Conservation (phyloP, 1,140 invertebrate genomes). For the Drosophila truncata region DNA sequence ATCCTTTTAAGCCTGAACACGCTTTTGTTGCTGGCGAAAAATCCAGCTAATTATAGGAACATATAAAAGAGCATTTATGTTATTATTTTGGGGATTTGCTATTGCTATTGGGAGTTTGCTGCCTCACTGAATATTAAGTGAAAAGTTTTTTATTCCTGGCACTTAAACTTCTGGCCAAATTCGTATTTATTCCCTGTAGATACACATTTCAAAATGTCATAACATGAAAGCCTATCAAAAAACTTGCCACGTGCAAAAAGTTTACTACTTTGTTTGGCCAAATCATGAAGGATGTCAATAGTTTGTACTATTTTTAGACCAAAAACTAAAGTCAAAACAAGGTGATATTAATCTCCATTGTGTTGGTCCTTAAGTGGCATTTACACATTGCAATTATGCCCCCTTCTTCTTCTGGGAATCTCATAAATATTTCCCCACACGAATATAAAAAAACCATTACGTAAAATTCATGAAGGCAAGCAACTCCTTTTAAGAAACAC, state of each 20-base stretch:
- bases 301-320: constrained; percentile 9
- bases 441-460: constrained; percentile 9
- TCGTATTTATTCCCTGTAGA: constrained; percentile 1
- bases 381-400: constrained; percentile 10
- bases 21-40: constrained; percentile 27
- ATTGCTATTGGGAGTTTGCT: constrained; percentile 20
- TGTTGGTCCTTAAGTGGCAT: background rate
- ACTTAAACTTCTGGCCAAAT: constrained; percentile 11
- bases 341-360: constrained; percentile 1
- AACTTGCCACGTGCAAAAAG: constrained; percentile 18
- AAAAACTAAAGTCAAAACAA: background rate
- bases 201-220: constrained; percentile 10
- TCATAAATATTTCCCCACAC: constrained; percentile 2
- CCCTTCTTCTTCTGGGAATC: background rate
- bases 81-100: constrained; percentile 39
- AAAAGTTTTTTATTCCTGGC: constrained; percentile 35
- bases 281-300: background rate
- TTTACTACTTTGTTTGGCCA: background rate
- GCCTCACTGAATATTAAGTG: constrained; percentile 25
- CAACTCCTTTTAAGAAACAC: constrained; percentile 7
- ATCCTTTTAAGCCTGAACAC: constrained; percentile 40
- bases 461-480: background rate
- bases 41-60: constrained; percentile 43
- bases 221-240: background rate
- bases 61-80: constrained; percentile 35